Conservation (phyloP, 2,113 vertebrate genomes). For the Paedocypris sp. region DNA sequence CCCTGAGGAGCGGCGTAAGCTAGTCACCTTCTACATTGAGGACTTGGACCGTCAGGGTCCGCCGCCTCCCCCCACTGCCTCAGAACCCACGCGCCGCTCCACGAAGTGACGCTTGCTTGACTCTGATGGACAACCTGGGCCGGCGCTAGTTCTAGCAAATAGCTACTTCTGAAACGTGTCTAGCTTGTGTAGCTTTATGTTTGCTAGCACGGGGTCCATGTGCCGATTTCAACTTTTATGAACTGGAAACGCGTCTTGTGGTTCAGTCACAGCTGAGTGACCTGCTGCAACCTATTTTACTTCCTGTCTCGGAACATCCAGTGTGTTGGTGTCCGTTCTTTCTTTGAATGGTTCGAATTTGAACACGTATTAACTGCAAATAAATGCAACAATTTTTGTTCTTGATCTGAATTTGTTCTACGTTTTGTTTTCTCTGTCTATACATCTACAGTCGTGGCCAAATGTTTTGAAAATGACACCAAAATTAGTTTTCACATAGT, state of each 20-base stretch:
- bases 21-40: slow-evolving; percentile 94
- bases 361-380: slow-evolving; percentile 65
- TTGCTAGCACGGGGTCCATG: no score
- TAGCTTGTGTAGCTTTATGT: no score
- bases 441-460: no score
- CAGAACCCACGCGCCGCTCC: slow-evolving; percentile 87
- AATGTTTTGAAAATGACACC: no score
- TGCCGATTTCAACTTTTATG: no score
- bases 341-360: slow-evolving; percentile 63
- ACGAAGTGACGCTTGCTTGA: slow-evolving; percentile 70
- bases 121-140: slow-evolving; percentile 1
- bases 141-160: not conserved
- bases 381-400: slow-evolving; percentile 65
- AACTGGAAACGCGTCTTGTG: no score
- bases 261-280: no score
- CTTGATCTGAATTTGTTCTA: no score
- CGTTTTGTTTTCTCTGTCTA: slow-evolving; percentile 34
- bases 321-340: slow-evolving; percentile 3
- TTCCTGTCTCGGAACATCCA: no score
- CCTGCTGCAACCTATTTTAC: no score
- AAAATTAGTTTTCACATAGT: no score
- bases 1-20: slow-evolving; percentile 87
- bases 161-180: slow-evolving; percentile 10
- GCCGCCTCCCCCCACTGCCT: slow-evolving; percentile 89
- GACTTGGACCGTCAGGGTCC: slow-evolving; percentile 95